Conservation (phyloP, 2,888 invertebrate species). For the Lithosia quadra region DNA sequence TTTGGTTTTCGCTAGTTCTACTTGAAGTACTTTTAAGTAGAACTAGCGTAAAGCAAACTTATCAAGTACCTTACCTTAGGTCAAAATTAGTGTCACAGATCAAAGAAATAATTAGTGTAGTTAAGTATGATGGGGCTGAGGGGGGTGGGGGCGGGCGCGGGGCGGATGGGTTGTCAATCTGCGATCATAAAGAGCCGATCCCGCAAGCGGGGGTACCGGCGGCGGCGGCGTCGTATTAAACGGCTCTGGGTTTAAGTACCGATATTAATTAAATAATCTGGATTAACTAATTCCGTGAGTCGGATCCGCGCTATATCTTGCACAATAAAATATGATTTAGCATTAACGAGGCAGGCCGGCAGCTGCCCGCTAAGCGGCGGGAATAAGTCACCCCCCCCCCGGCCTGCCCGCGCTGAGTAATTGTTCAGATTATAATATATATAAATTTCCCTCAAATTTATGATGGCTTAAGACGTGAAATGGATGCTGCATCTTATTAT, state of each 20-base stretch:
- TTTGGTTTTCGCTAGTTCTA: too few species aligned
- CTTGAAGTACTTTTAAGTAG: too few species aligned
- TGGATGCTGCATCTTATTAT: slow-evolving; percentile 79
- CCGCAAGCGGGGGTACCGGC: slow-evolving; percentile 5
- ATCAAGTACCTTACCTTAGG: too few species aligned
- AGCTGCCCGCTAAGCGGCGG: slow-evolving; percentile 51
- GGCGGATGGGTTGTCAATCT: slow-evolving; percentile 7
- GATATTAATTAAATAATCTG: slow-evolving; percentile 51
- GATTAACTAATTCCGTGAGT: slow-evolving; percentile 47
- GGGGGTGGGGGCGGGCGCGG: too few species aligned
- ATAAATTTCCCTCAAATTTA: slow-evolving; percentile 69
- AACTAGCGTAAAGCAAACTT: too few species aligned
- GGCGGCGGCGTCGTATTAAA: slow-evolving; percentile 5
- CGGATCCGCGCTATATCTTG: slow-evolving; percentile 41
- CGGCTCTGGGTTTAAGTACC: slow-evolving; percentile 27
- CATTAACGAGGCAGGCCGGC: slow-evolving; percentile 51
- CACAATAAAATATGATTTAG: slow-evolving; percentile 63
- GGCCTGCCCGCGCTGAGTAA: slow-evolving; percentile 62
- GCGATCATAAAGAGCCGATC: slow-evolving; percentile 9
- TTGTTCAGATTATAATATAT: slow-evolving; percentile 77
- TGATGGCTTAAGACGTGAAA: slow-evolving; percentile 66
- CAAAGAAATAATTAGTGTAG: neutral
- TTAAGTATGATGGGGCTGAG: neutral
- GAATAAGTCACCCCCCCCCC: slow-evolving; percentile 56
- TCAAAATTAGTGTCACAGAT: neutral